These are phyloP conservation scores for Xylocampa areola DNA, from an alignment of 2,888 invertebrate species.

Conservation along the genomic window DNA sequence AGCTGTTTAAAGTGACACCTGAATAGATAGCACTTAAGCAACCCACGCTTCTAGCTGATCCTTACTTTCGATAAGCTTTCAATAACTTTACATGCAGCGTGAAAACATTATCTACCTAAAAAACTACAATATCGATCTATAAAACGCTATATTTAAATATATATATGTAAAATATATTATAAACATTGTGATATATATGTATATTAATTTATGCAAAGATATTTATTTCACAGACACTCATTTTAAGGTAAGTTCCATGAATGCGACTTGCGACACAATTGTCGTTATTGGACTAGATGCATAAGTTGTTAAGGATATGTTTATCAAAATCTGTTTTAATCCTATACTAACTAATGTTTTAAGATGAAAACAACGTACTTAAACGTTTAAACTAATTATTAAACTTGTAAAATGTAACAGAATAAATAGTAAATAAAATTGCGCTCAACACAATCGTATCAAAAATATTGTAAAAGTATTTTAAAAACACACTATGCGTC, in stretches of 20 bases:
- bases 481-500: slow-evolving; percentile 30
- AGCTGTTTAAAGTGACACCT: no score
- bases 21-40: slow-evolving; percentile 19
- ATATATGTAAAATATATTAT: slow-evolving; percentile 62
- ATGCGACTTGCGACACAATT: slow-evolving; percentile 26
- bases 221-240: slow-evolving; percentile 41
- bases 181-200: slow-evolving; percentile 56
- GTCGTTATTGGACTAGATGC: slow-evolving; percentile 17
- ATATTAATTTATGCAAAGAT: slow-evolving; percentile 43
- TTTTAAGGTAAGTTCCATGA: slow-evolving; percentile 18
- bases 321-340: slow-evolving; percentile 11
- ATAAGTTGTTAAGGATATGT: slow-evolving; percentile 35
- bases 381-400: slow-evolving; percentile 46
- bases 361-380: no score
- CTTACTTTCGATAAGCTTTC: slow-evolving; percentile 31
- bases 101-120: slow-evolving; percentile 58
- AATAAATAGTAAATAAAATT: slow-evolving; percentile 51
- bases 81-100: slow-evolving; percentile 41
- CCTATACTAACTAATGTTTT: slow-evolving; percentile 35
- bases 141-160: slow-evolving; percentile 63
- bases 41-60: slow-evolving; percentile 20
- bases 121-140: slow-evolving; percentile 60
- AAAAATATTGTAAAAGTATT: slow-evolving; percentile 42
- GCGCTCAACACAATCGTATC: slow-evolving; percentile 40
- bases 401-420: slow-evolving; percentile 49